These are phyloP conservation scores for Ellobius talpinus DNA, from an alignment of 2,113 vertebrate species.

Conservation along the genomic window DNA sequence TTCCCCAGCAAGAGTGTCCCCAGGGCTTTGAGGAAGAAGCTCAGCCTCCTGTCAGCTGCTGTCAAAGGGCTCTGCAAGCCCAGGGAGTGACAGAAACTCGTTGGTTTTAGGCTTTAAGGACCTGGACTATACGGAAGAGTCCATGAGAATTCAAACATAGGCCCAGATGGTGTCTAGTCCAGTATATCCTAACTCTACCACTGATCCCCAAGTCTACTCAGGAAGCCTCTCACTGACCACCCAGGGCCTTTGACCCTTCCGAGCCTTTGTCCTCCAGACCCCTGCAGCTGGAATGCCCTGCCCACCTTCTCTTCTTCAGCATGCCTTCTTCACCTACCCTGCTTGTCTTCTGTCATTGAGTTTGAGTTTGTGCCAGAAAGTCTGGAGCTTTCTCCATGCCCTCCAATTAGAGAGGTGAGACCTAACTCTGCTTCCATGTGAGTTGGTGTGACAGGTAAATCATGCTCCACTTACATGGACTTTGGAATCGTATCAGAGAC, in stretches of 20 bases:
- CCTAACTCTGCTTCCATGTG: not conserved
- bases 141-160: not conserved
- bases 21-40: too few relatives aligned
- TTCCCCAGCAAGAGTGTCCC: not conserved
- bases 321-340: not conserved
- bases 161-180: not conserved
- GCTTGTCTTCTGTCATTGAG: not conserved
- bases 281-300: not conserved
- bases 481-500: not conserved
- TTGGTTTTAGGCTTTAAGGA: not conserved
- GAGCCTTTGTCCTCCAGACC: not conserved
- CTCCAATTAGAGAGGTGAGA: not conserved
- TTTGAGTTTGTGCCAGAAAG: too few relatives aligned
- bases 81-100: not conserved
- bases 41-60: not conserved
- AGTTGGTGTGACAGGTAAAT: not conserved
- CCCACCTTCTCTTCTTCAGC: not conserved
- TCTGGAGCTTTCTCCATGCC: not conserved
- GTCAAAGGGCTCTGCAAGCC: not conserved
- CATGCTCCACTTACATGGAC: not conserved
- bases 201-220: too few relatives aligned
- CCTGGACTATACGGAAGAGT: not conserved
- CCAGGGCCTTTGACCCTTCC: too few relatives aligned
- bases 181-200: not conserved
- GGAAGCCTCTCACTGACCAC: accelerated